Conservation (phyloP, 2,113 vertebrate species). For the Rafetus swinhoei region DNA sequence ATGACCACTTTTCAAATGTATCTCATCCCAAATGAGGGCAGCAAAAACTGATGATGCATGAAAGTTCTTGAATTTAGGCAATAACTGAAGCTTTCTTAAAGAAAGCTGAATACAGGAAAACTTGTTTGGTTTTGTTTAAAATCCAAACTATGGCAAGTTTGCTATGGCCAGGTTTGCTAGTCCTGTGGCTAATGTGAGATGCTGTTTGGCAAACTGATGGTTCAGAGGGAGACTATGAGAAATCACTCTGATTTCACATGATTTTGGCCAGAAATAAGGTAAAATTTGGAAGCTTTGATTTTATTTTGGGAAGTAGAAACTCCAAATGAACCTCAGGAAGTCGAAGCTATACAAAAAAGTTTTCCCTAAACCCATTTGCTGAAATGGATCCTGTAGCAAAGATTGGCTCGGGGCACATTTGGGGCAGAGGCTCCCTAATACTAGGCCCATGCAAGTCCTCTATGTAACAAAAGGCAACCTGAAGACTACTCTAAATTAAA, state of each 20-base stretch:
- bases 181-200: neutral
- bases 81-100: neutral
- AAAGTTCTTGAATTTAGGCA: neutral
- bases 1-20: neutral
- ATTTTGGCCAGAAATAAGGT: neutral
- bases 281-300: neutral
- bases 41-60: neutral
- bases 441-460: neutral
- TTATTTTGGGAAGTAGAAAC: neutral
- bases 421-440: rapidly evolving
- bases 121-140: neutral
- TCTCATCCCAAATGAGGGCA: neutral
- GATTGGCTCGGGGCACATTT: rapidly evolving
- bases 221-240: neutral
- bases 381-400: neutral
- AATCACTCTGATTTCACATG: neutral
- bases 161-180: neutral
- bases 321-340: neutral
- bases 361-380: rapidly evolving
- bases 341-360: neutral
- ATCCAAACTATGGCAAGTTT: neutral
- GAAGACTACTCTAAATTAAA: neutral
- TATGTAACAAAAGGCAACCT: rapidly evolving
- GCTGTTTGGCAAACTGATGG: rapidly evolving
- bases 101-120: neutral